Evolutionary conservation across 23 tunicate genomes (phyloP).

Genomic region (Trididemnum clinides): DNA sequence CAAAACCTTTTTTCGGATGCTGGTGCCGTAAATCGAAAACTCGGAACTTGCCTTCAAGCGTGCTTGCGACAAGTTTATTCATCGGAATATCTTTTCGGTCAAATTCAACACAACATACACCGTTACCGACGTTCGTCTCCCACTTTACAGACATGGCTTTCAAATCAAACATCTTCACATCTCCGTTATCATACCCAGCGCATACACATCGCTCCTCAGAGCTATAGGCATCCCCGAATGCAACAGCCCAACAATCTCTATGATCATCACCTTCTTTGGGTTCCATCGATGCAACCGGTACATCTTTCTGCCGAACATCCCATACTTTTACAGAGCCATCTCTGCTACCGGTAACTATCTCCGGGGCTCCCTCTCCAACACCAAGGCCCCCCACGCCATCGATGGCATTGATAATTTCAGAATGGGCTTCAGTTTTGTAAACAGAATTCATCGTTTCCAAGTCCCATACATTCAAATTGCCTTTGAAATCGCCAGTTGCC

Average conservation of each 20-base stretch:
- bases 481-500: constrained; percentile 96
- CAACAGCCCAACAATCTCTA: constrained; percentile 97
- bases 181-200: constrained; percentile 99
- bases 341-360: constrained; percentile 90
- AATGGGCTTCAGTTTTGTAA: constrained; percentile 61
- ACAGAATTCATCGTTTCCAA: constrained; percentile 68
- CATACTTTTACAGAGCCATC: constrained; percentile 97
- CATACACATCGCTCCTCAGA: constrained; percentile 87
- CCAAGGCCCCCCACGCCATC: constrained; percentile 99
- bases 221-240: constrained; percentile 91
- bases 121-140: constrained; percentile 95
- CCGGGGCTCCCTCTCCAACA: constrained; percentile 98
- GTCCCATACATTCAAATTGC: constrained; percentile 86
- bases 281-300: constrained; percentile 92
- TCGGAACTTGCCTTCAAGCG: constrained; percentile 88
- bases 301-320: constrained; percentile 93
- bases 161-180: constrained; percentile 94
- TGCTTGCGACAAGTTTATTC: constrained; percentile 89
- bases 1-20: constrained; percentile 83
- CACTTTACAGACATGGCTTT: constrained; percentile 83
- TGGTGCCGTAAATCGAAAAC: constrained; percentile 91
- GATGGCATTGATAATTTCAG: constrained; percentile 85
- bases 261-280: constrained; percentile 91
- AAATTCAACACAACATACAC: constrained; percentile 90
- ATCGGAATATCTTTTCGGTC: constrained; percentile 93